These are phyloP conservation scores for Zaprionus gabonicus DNA, from an alignment of 1,140 invertebrate genomes.

Conservation along the genomic window DNA sequence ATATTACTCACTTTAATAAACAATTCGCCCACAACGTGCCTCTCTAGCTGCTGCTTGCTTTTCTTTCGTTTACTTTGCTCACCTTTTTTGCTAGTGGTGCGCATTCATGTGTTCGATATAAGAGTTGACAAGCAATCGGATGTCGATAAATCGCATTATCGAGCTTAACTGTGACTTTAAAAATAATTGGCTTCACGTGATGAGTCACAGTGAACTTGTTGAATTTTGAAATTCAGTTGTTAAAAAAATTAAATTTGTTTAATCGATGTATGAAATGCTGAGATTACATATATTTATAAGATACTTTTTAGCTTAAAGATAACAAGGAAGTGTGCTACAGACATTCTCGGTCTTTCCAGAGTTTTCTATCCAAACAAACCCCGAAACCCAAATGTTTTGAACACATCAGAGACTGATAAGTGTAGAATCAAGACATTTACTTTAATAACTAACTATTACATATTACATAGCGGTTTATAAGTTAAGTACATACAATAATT, in stretches of 20 bases:
- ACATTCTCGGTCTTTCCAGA: neutral
- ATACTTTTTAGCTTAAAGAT: neutral
- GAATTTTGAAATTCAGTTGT: neutral
- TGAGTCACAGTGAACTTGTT: neutral
- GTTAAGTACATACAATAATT: slow-evolving; percentile 56
- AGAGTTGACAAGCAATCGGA: neutral
- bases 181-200: neutral
- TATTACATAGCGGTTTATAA: slow-evolving; percentile 25
- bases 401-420: neutral
- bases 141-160: neutral
- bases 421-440: slow-evolving; percentile 9
- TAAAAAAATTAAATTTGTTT: neutral
- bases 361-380: neutral
- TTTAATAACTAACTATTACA: slow-evolving; percentile 10
- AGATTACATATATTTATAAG: neutral
- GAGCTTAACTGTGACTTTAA: neutral
- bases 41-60: slow-evolving; percentile 29
- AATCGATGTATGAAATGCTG: neutral
- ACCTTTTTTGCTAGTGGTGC: slow-evolving; percentile 25
- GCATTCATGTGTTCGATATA: neutral
- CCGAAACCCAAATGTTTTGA: neutral
- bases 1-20: slow-evolving; percentile 69
- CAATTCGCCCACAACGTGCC: slow-evolving; percentile 43
- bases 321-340: neutral
- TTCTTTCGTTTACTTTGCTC: slow-evolving; percentile 48